Percentiles rank a stretch among this genome's conserved stretches.
Evolutionary conservation across 2,797 vertebrate species (phyloP).

Genomic region (Anguilla marmorata): DNA sequence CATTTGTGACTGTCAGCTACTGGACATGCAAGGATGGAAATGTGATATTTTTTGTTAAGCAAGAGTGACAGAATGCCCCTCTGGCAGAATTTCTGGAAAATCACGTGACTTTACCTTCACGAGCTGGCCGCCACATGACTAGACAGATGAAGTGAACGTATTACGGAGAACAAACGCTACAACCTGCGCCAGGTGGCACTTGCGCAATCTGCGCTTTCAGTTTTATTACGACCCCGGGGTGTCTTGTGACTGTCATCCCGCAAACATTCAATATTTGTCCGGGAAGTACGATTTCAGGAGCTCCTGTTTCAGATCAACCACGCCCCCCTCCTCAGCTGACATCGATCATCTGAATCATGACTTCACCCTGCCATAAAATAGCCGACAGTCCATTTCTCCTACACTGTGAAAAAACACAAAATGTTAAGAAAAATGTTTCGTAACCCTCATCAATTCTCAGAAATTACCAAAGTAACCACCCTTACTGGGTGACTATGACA

Average conservation of each 20-base stretch:
- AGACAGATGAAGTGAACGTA: too few species aligned
- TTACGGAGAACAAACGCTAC: not conserved
- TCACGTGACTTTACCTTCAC: slow-evolving; percentile 3
- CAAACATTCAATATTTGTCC: not conserved
- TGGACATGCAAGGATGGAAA: not conserved
- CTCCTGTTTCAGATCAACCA: not conserved
- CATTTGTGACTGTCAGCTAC: not conserved
- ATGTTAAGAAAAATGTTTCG: too few species aligned
- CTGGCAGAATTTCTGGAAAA: not conserved
- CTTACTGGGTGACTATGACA: too few species aligned
- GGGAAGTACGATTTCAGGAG: not conserved
- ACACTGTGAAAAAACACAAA: too few species aligned
- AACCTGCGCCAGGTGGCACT: not conserved
- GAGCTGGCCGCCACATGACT: not conserved
- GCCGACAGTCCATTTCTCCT: too few species aligned
- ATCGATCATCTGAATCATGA: not conserved
- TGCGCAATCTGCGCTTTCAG: not conserved
- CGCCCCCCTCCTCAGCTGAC: not conserved
- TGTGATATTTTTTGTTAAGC: not conserved
- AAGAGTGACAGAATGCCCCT: not conserved
- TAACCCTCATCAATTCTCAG: too few species aligned
- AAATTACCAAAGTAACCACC: too few species aligned
- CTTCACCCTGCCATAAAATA: not conserved
- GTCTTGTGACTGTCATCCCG: not conserved
- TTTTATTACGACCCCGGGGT: not conserved